phyloP scores from a whole-genome alignment of 2,888 invertebrate genomes.

The Drosophila diplacantha region DNA sequence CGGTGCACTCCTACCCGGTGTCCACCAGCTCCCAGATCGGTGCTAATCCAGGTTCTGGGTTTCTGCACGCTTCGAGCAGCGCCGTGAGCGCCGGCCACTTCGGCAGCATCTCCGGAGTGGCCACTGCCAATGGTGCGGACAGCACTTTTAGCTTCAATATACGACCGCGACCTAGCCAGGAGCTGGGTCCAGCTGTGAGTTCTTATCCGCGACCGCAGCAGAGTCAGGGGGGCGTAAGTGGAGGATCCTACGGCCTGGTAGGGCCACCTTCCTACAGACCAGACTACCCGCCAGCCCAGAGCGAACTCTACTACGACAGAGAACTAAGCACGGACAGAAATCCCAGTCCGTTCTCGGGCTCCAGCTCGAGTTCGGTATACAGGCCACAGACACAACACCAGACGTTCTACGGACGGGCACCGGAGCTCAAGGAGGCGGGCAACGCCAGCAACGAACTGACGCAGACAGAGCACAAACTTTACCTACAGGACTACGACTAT shows the following conservation, averaged over 20 bases:
- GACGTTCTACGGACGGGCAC: conserved; percentile 48
- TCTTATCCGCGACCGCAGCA: conserved; percentile 53
- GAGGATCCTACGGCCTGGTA: conserved; percentile 45
- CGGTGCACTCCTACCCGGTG: conserved; percentile 46
- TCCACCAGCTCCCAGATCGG: conserved; percentile 47
- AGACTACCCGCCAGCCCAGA: conserved; percentile 51
- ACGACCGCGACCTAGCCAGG: conserved; percentile 69
- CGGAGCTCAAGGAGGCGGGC: conserved; percentile 52
- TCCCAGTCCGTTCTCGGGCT: conserved; percentile 64
- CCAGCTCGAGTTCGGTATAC: conserved; percentile 21
- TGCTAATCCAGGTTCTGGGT: conserved; percentile 41
- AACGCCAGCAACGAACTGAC: conserved; percentile 24
- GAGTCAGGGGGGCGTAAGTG: conserved; percentile 37
- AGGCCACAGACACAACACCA: conserved; percentile 45
- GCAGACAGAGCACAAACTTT: conserved; percentile 53
- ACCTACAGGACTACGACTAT: conserved; percentile 65
- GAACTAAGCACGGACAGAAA: conserved; percentile 45
- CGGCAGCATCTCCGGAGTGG: conserved; percentile 71
- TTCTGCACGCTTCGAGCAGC: conserved; percentile 69
- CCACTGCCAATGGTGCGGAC: conserved; percentile 72
- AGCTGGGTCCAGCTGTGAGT: conserved; percentile 45
- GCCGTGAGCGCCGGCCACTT: conserved; percentile 70
- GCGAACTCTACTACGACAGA: conserved; percentile 60
- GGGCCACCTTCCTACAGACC: conserved; percentile 52
- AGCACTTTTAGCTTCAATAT: conserved; percentile 76